These are phyloP conservation scores for Thripadectes ignobilis DNA, from an alignment of 2,797 vertebrate species.

Conservation along the genomic window DNA sequence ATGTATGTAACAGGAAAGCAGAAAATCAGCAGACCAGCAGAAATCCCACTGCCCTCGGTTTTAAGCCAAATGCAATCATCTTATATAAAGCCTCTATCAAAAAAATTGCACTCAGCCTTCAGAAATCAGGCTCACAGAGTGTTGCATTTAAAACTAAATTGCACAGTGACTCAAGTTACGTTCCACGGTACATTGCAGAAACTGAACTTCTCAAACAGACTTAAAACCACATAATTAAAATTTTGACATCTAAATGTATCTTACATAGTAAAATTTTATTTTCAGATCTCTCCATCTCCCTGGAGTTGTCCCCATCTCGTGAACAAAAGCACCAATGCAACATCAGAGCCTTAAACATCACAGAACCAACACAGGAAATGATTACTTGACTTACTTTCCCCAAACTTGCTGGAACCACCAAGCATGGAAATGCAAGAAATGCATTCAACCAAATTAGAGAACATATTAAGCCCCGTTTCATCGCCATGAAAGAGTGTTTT, in stretches of 20 bases:
- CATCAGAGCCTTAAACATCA: background rate
- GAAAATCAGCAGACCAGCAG: background rate
- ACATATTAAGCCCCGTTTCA: background rate
- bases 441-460: background rate
- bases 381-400: background rate
- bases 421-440: background rate
- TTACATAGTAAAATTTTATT: background rate
- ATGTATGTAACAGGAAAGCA: background rate
- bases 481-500: background rate
- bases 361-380: background rate
- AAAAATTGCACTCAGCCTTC: background rate
- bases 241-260: background rate
- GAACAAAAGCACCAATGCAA: background rate
- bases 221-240: background rate
- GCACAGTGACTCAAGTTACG: background rate
- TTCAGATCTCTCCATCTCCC: background rate
- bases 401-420: background rate
- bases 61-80: background rate
- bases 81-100: background rate
- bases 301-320: background rate
- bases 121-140: background rate
- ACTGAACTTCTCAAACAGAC: background rate
- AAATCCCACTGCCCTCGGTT: background rate
- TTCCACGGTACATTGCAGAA: background rate
- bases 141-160: background rate